These are phyloP conservation scores for Oscheius myriophilus DNA, from an alignment of 2,888 invertebrate species.

Conservation along the genomic window DNA sequence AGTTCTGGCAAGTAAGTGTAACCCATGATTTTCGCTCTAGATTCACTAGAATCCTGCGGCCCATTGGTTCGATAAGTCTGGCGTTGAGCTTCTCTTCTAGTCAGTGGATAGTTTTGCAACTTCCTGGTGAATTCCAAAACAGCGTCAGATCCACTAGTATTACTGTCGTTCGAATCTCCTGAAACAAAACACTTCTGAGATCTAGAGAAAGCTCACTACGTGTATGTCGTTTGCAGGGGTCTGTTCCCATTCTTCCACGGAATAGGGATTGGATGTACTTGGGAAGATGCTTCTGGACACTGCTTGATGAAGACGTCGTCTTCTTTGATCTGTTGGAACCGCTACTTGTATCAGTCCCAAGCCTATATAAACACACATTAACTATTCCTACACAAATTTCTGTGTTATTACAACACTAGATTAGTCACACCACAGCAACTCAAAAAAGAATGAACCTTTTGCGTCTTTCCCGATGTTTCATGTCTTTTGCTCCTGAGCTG, in stretches of 20 bases:
- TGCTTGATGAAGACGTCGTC: slow-evolving; percentile 65
- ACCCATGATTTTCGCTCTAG: slow-evolving; percentile 47
- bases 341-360: slow-evolving; percentile 68
- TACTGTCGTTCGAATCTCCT: slow-evolving; percentile 68
- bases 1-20: slow-evolving; percentile 67
- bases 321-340: slow-evolving; percentile 69
- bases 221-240: slow-evolving; percentile 65
- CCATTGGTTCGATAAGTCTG: slow-evolving; percentile 55
- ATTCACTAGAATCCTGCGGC: slow-evolving; percentile 51
- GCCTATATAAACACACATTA: slow-evolving; percentile 35
- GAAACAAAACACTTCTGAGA: slow-evolving; percentile 18
- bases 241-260: slow-evolving; percentile 68
- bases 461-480: slow-evolving; percentile 63
- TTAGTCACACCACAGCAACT: neutral
- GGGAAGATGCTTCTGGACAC: slow-evolving; percentile 67
- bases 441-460: slow-evolving; percentile 49
- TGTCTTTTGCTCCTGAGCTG: slow-evolving; percentile 68
- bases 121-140: slow-evolving; percentile 69
- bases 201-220: slow-evolving; percentile 4
- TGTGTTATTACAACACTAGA: neutral
- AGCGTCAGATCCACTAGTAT: slow-evolving; percentile 68
- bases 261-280: slow-evolving; percentile 69
- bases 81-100: slow-evolving; percentile 61
- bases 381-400: neutral
- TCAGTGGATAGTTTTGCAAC: slow-evolving; percentile 69